Percentiles rank a stretch among this genome's conserved stretches.
These are phyloP conservation scores for Adelphocoris suturalis DNA, from an alignment of 2,888 invertebrate species.

Conservation along the genomic window DNA sequence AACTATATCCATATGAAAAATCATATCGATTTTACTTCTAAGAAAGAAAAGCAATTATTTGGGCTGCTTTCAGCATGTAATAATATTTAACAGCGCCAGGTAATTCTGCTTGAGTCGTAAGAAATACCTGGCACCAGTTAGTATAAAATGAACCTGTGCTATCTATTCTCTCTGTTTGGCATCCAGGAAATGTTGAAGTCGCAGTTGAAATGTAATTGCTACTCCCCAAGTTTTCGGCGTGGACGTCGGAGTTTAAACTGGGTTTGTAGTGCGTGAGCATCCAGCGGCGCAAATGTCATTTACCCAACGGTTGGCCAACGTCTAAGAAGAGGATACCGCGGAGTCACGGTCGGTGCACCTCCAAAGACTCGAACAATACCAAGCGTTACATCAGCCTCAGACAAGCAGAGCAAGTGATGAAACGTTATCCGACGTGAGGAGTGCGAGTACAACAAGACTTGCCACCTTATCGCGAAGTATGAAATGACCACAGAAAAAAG, in stretches of 20 bases:
- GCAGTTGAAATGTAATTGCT: not conserved
- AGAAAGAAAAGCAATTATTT: too few relatives aligned
- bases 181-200: not conserved
- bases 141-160: too few relatives aligned
- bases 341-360: slow-evolving; percentile 8
- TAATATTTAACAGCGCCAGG: too few relatives aligned
- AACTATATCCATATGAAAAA: too few relatives aligned
- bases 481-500: not conserved
- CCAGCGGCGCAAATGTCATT: slow-evolving; percentile 24
- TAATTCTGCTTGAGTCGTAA: too few relatives aligned
- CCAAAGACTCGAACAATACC: slow-evolving; percentile 17
- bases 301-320: slow-evolving; percentile 8
- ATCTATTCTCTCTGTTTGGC: not conserved
- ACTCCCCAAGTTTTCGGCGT: not conserved
- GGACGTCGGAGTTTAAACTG: not conserved
- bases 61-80: too few relatives aligned
- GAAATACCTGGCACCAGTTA: too few relatives aligned
- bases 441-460: not conserved
- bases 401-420: slow-evolving; percentile 29
- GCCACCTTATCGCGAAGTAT: slow-evolving; percentile 1
- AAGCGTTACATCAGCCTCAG: not conserved
- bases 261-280: slow-evolving; percentile 19
- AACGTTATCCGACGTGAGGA: not conserved
- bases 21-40: too few relatives aligned
- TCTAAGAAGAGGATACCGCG: not conserved